These are phyloP conservation scores for Notothenia rossii DNA, from an alignment of 2,113 vertebrate species.

Conservation along the genomic window DNA sequence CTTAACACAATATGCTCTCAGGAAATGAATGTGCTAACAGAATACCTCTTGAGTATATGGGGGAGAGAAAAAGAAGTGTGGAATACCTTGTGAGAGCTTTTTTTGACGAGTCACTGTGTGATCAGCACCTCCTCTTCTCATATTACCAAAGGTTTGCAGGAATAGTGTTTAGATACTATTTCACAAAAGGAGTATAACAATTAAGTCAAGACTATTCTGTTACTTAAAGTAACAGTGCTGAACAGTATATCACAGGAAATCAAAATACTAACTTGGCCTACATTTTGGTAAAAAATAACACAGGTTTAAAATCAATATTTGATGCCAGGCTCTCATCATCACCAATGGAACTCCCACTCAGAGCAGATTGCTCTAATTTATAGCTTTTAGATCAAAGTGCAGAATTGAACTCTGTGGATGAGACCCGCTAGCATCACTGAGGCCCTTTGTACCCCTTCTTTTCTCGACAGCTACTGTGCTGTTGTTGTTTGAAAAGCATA, in stretches of 20 bases:
- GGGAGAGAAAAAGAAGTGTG: conserved; percentile 19
- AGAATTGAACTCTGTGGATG: conserved; percentile 35
- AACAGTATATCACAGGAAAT: neutral
- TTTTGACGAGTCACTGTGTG: conserved; percentile 8
- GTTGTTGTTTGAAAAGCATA: conserved; percentile 29
- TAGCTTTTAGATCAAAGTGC: conserved; percentile 44
- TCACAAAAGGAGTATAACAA: neutral
- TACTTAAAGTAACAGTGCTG: neutral
- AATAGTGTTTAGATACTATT: neutral
- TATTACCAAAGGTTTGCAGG: conserved; percentile 11
- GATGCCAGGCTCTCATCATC: conserved; percentile 4
- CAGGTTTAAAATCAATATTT: neutral
- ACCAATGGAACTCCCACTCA: neutral
- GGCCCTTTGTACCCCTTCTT: neutral
- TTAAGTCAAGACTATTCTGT: neutral
- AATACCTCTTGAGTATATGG: conserved; percentile 6
- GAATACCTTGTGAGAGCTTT: neutral
- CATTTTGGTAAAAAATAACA: neutral
- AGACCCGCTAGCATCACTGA: conserved; percentile 12
- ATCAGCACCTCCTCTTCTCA: conserved; percentile 7
- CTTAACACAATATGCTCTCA: conserved; percentile 42
- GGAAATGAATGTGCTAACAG: conserved; percentile 40
- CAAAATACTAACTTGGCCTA: neutral
- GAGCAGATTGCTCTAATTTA: conserved; percentile 28
- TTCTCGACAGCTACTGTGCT: conserved; percentile 33